Evolutionary conservation across 2,113 vertebrate genomes (phyloP), one percentile per base, ranked within the genome.

Genomic region (Chionis minor): DNA sequence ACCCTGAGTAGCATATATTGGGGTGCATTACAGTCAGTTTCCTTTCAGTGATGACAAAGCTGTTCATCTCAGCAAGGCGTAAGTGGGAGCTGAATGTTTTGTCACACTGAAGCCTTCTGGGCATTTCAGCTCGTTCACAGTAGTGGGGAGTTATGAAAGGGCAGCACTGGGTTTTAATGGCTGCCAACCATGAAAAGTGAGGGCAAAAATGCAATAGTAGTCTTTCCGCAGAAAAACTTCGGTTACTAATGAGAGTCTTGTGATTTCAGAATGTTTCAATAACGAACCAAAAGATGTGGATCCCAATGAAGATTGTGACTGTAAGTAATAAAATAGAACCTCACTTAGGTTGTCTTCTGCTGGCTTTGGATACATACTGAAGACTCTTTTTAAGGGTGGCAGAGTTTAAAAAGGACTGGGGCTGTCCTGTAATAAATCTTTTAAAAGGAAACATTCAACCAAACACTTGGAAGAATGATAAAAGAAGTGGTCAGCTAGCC

Each of bases 201-300:
- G 44, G 55, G 49, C 1, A 38, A 78, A 90, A 71, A 67, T 22
- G 28, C 14, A 81, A 3, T n/a, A 72, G 30, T 52, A 35, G 12
- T 38, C 35, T 67, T 91, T 62, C 35, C 23, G 5, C 40, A 33
- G 66, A 35, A 54, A 35, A 63, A 6, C 45, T 74, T 90, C 21
- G 14, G 32, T 80, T 92, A 26, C 40, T 94, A 72, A 79, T 77
- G 26, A 17, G 10, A 38, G 6, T 55, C 47, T 79, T 81, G 33
- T 98, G 26, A 72, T 97, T 94, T 97, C 94, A 99, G 99, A 99
- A 82, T 99, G 99, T 93, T 98, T 98, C 88, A 98, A 98, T 10
- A 97, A 98, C 23, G 99, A 99, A 72, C 99, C 99, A 30, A 98
- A 98, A 97, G 99, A 99, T 86, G 96, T 97, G 24, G 96, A 98